Conservation (phyloP, 2,113 vertebrate species). For the Chlorocebus sabaeus region DNA sequence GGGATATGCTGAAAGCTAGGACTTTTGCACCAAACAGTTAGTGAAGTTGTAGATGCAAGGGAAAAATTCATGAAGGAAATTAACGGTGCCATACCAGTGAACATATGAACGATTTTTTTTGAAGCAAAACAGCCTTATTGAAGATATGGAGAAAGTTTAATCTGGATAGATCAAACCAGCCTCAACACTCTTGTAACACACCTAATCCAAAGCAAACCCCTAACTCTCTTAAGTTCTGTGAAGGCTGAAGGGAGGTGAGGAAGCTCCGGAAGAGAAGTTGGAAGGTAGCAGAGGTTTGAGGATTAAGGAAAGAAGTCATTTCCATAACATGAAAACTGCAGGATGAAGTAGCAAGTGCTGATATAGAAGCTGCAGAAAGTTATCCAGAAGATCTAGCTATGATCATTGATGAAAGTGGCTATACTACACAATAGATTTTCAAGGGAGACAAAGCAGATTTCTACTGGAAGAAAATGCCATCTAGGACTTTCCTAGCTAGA, state of each 20-base stretch:
- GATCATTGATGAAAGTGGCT: not conserved
- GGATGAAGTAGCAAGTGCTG: not conserved
- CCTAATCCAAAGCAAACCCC: not conserved
- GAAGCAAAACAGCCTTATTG: not conserved
- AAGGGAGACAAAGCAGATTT: not conserved
- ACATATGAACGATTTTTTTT: not conserved
- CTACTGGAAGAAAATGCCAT: not conserved
- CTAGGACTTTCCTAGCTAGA: not conserved
- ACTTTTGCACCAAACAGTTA: too few relatives aligned
- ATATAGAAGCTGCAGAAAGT: not conserved
- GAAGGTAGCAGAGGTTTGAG: not conserved
- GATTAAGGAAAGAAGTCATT: not conserved
- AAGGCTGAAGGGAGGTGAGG: not conserved
- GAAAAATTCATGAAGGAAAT: not conserved
- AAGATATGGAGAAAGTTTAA: not conserved
- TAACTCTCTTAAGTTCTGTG: not conserved
- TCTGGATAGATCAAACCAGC: not conserved
- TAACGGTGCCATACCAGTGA: not conserved
- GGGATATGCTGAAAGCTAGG: too few relatives aligned
- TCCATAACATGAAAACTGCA: not conserved
- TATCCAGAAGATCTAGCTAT: not conserved
- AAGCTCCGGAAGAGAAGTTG: not conserved
- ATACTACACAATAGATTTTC: not conserved
- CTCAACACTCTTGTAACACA: not conserved
- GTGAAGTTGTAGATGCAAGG: too few relatives aligned